Percentiles rank a stretch among this genome's conserved stretches.
Conservation (phyloP, 1,140 invertebrate species). For the Aphis craccivora region DNA sequence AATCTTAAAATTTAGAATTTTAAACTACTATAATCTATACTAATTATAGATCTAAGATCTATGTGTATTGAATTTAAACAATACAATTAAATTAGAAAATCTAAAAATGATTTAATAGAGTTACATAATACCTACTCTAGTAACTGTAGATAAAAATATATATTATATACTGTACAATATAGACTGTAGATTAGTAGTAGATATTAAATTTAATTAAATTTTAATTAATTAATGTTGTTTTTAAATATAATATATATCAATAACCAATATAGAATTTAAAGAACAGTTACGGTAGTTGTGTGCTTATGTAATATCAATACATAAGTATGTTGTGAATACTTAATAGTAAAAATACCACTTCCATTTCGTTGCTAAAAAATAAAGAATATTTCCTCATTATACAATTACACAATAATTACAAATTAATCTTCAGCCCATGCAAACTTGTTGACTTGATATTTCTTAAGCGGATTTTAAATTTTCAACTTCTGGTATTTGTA, state of each 20-base stretch:
- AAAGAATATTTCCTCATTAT: slow-evolving; percentile 5
- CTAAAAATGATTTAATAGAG: neutral
- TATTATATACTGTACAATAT: too few species aligned
- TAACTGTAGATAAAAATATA: neutral
- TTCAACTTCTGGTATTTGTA: neutral
- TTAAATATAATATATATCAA: neutral
- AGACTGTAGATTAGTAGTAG: neutral
- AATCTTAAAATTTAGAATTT: too few species aligned
- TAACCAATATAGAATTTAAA: neutral
- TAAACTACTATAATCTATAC: too few species aligned
- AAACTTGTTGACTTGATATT: neutral
- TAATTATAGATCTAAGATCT: too few species aligned
- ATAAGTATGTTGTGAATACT: neutral
- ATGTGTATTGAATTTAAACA: neutral
- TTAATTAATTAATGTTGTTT: neutral
- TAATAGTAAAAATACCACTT: neutral
- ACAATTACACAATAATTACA: neutral
- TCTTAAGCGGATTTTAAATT: neutral
- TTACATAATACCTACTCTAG: neutral
- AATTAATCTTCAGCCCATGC: neutral
- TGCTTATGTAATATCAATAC: neutral
- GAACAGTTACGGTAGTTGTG: neutral
- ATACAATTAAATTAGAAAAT: neutral
- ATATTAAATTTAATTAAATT: neutral
- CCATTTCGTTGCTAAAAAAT: neutral